Percentiles rank a stretch among this genome's conserved stretches.
phyloP scores from a whole-genome alignment of 2,113 vertebrate species.

The Pelusios castaneus region DNA sequence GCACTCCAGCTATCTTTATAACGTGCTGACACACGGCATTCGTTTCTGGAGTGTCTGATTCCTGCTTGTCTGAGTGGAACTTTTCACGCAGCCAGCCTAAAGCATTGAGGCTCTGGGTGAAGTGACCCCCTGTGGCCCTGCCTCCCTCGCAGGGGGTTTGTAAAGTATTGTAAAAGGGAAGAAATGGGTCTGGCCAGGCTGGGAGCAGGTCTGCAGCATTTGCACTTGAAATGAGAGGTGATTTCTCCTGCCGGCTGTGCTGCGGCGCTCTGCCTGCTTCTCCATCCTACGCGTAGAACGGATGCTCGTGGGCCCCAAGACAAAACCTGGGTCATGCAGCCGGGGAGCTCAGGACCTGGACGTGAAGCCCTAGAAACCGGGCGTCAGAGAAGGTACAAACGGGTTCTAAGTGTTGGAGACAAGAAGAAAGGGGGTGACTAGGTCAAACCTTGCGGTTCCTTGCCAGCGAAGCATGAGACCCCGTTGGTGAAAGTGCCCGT shows the following conservation, averaged over 20 bases:
- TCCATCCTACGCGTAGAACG: background rate
- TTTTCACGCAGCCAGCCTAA: conserved; percentile 23
- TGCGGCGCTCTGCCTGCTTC: background rate
- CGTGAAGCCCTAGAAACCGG: background rate
- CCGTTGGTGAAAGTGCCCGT: background rate
- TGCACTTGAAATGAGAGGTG: background rate
- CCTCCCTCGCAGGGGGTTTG: background rate
- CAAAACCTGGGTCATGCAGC: background rate
- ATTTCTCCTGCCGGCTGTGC: background rate
- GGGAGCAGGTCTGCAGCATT: background rate
- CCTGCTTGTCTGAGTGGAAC: conserved; percentile 57
- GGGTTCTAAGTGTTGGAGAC: background rate
- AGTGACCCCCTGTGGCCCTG: background rate
- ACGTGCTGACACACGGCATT: conserved; percentile 59
- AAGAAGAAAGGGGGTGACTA: background rate
- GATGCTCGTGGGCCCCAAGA: background rate
- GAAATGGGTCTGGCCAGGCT: background rate
- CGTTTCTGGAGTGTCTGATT: conserved; percentile 27
- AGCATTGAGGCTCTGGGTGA: background rate
- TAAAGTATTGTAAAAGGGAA: background rate
- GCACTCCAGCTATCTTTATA: background rate
- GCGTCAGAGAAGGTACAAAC: background rate
- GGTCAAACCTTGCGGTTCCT: background rate
- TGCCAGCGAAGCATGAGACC: background rate
- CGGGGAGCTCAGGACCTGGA: background rate